These are phyloP conservation scores for Syndactyla subalaris DNA, from an alignment of 2,797 vertebrate genomes.

Conservation along the genomic window DNA sequence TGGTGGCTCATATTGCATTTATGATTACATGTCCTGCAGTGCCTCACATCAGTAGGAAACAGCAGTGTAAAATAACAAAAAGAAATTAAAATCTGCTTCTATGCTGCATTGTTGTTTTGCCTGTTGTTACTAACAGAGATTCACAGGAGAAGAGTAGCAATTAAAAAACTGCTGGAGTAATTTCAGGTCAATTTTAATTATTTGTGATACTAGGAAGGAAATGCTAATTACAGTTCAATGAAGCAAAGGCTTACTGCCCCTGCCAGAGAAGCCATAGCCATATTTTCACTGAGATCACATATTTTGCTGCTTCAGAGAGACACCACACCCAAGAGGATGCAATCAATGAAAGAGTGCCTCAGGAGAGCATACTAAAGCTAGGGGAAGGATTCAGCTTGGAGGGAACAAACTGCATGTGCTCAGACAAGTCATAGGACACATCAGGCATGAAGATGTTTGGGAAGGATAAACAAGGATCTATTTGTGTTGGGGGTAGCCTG, in stretches of 20 bases:
- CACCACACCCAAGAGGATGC: not conserved
- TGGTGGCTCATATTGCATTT: not conserved
- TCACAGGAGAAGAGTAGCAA: not conserved
- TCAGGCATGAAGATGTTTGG: not conserved
- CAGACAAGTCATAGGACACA: not conserved
- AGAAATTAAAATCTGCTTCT: not conserved
- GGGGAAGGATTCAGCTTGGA: not conserved
- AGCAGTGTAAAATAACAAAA: not conserved
- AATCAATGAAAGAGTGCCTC: conserved; percentile 8
- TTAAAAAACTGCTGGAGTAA: not conserved
- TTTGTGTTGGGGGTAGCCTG: not conserved
- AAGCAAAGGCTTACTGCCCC: not conserved
- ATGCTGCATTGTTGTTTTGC: not conserved
- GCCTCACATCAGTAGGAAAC: not conserved
- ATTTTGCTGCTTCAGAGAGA: not conserved
- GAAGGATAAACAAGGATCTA: not conserved
- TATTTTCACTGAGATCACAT: not conserved
- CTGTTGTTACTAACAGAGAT: not conserved
- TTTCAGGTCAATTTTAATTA: not conserved
- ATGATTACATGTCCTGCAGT: not conserved
- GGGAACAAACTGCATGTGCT: not conserved
- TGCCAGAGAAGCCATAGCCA: not conserved
- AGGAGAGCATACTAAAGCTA: not conserved
- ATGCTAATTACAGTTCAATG: not conserved
- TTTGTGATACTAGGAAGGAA: not conserved